These are phyloP conservation scores for Aphaenogaster floridana DNA, from an alignment of 1,140 invertebrate species.

Conservation along the genomic window DNA sequence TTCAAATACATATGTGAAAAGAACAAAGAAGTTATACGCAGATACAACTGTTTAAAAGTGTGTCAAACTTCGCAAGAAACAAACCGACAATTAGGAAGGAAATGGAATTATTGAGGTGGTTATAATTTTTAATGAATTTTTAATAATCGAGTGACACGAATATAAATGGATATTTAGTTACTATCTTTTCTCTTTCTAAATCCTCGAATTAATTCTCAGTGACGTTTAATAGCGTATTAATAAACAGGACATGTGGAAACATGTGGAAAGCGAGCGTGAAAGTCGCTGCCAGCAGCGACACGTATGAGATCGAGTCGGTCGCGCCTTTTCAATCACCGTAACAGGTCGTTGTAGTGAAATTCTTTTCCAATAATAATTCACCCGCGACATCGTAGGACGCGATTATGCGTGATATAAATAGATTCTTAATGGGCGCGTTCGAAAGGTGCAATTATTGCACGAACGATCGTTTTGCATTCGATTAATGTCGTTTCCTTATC, in stretches of 20 bases:
- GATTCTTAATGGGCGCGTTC: constrained; percentile 75
- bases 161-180: neutral
- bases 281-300: neutral
- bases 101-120: neutral
- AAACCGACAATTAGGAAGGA: neutral
- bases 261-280: constrained; percentile 36
- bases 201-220: neutral
- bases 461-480: constrained; percentile 64
- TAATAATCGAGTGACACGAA: neutral
- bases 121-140: neutral
- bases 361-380: constrained; percentile 81
- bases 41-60: neutral
- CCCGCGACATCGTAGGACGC: constrained; percentile 78
- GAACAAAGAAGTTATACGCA: neutral
- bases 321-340: constrained; percentile 40
- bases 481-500: constrained; percentile 57
- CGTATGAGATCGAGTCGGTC: constrained; percentile 20
- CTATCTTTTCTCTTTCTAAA: neutral
- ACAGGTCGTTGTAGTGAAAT: constrained; percentile 77
- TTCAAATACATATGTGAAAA: neutral
- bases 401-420: constrained; percentile 81
- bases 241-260: neutral
- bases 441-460: constrained; percentile 74
- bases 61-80: neutral
- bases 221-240: constrained; percentile 5